A percentile compares a stretch with the other conserved stretches of the same genome.
Conservation (phyloP, 2,113 vertebrate genomes). For the Orthochromis indermauri region DNA sequence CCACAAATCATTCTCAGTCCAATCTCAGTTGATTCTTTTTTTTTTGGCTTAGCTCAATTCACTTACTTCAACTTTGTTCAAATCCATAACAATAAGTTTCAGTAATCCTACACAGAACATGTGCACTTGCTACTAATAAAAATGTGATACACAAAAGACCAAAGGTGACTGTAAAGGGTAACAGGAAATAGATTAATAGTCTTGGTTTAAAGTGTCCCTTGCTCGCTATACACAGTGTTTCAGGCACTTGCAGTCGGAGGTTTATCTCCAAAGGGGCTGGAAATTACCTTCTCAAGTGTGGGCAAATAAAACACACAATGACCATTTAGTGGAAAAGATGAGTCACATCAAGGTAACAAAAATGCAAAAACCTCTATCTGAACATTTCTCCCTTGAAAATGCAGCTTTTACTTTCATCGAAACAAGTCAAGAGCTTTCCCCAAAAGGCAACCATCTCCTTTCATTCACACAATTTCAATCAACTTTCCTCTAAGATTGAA, state of each 20-base stretch:
- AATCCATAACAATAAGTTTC: neutral
- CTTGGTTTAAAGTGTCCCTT: neutral
- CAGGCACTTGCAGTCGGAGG: neutral
- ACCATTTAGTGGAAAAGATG: neutral
- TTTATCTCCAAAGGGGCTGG: neutral
- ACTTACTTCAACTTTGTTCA: neutral
- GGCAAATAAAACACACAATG: neutral
- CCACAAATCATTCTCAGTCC: neutral
- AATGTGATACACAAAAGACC: neutral
- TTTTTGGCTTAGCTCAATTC: neutral
- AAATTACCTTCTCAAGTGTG: neutral
- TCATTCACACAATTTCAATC: constrained; percentile 19
- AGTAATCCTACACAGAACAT: neutral
- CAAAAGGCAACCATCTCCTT: neutral
- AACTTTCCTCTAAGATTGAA: constrained; percentile 18
- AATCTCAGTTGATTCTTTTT: neutral
- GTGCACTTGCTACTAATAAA: neutral
- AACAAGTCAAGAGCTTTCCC: neutral
- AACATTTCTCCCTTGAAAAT: neutral
- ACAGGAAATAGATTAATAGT: neutral
- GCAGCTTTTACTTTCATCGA: neutral
- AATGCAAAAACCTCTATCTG: neutral
- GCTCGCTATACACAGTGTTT: neutral
- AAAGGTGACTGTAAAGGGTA: neutral
- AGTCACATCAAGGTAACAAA: neutral